Conservation (phyloP, 2,113 vertebrate genomes). For the Asarcornis scutulata region DNA sequence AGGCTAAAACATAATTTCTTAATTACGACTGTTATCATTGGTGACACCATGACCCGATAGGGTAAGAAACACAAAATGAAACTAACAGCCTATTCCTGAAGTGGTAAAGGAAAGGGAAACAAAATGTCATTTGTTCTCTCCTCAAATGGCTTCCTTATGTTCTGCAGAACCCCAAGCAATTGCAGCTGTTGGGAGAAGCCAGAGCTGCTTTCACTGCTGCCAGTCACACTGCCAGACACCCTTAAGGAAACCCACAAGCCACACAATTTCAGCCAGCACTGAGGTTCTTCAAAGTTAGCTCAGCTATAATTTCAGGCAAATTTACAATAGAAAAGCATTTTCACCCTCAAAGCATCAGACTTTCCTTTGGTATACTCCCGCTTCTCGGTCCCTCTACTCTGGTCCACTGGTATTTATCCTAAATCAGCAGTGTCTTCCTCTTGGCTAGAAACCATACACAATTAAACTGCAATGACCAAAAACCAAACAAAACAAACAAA, state of each 20-base stretch:
- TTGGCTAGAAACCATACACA: not conserved
- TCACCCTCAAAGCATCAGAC: not conserved
- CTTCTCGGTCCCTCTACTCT: not conserved
- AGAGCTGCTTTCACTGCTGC: constrained; percentile 21
- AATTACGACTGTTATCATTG: not conserved
- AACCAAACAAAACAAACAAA: not conserved
- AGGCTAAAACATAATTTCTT: not conserved
- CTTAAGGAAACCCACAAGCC: constrained; percentile 53
- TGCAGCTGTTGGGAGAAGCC: constrained; percentile 45
- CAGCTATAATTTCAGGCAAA: not conserved
- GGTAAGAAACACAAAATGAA: constrained; percentile 1
- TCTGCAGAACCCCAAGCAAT: constrained; percentile 69
- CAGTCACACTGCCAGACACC: not conserved
- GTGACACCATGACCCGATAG: not conserved
- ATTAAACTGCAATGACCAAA: not conserved
- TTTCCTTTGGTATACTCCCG: not conserved
- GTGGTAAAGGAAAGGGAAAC: not conserved
- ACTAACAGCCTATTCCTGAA: not conserved
- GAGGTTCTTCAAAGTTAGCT: not conserved
- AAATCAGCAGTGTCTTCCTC: constrained; percentile 18
- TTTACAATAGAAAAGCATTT: not conserved
- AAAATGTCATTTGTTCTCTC: constrained; percentile 78
- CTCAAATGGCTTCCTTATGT: constrained; percentile 86
- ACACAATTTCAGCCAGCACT: constrained; percentile 29
- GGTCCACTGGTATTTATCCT: not conserved